Evolutionary conservation across 2,888 invertebrate species (phyloP).

Genomic region (Junonia oenone): DNA sequence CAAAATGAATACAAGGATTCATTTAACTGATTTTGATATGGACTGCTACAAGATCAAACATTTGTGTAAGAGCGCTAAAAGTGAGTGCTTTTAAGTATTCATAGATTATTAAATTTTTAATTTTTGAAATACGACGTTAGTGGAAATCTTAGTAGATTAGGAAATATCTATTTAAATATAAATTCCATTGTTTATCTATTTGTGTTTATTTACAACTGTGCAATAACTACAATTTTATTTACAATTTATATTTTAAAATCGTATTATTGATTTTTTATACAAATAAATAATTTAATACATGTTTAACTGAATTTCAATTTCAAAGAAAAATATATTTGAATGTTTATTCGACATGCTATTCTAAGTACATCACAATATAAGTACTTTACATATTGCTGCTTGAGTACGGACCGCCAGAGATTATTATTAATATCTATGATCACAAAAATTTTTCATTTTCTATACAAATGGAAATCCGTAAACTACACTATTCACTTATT

Average conservation of each 20-base stretch:
- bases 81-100: neutral
- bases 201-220: slow-evolving; percentile 17
- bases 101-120: too few relatives aligned
- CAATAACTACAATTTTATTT: slow-evolving; percentile 20
- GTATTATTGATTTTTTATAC: neutral
- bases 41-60: neutral
- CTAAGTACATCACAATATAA: slow-evolving; percentile 20
- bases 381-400: slow-evolving; percentile 13
- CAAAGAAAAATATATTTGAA: slow-evolving; percentile 2
- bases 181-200: neutral
- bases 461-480: neutral
- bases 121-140: neutral
- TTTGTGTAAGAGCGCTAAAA: neutral
- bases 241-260: slow-evolving; percentile 20
- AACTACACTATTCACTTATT: neutral
- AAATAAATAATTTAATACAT: neutral
- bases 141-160: neutral
- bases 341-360: neutral
- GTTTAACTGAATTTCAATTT: slow-evolving; percentile 7
- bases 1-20: neutral
- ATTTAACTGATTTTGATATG: neutral
- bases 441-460: neutral
- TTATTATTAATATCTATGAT: neutral
- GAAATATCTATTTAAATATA: neutral
- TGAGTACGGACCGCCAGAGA: neutral